Evolutionary conservation across 2,888 invertebrate species (phyloP).

Genomic region (Pseudeuparius sepicola): DNA sequence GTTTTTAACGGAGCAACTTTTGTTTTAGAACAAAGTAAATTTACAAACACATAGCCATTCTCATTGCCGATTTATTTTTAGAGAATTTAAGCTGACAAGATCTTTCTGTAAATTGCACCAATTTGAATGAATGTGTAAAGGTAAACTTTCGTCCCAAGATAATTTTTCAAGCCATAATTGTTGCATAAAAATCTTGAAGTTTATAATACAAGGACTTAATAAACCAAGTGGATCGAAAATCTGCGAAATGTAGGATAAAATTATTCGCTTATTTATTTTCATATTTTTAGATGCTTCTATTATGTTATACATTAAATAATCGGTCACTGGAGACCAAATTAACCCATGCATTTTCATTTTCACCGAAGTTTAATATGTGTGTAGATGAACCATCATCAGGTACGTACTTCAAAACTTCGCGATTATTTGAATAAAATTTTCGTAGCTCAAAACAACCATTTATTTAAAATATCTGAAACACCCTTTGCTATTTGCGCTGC

Average conservation of each 20-base stretch:
- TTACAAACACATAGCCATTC: constrained; percentile 5
- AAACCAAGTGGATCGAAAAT: constrained; percentile 16
- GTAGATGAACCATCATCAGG: neutral
- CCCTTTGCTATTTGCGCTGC: constrained; percentile 3
- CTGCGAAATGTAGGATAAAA: constrained; percentile 10
- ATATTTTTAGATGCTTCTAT: neutral
- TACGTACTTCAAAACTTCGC: neutral
- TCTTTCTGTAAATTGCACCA: no score
- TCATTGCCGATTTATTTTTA: constrained; percentile 6
- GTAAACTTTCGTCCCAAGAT: constrained; percentile 7
- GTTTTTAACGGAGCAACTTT: constrained; percentile 12
- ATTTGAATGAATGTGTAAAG: constrained; percentile 9
- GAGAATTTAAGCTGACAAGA: no score
- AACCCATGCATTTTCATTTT: constrained; percentile 2
- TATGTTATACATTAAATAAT: constrained; percentile 11
- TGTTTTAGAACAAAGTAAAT: constrained; percentile 11
- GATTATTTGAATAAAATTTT: constrained; percentile 11
- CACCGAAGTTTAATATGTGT: neutral
- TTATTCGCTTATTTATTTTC: constrained; percentile 11
- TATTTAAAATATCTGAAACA: constrained; percentile 9
- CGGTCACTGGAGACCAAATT: constrained; percentile 8
- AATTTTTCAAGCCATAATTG: constrained; percentile 8
- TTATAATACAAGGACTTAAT: constrained; percentile 14
- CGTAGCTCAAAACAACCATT: constrained; percentile 12
- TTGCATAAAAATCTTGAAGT: constrained; percentile 8